These are phyloP conservation scores for Elephantulus edwardii DNA, from an alignment of 2,113 vertebrate genomes.

Conservation along the genomic window DNA sequence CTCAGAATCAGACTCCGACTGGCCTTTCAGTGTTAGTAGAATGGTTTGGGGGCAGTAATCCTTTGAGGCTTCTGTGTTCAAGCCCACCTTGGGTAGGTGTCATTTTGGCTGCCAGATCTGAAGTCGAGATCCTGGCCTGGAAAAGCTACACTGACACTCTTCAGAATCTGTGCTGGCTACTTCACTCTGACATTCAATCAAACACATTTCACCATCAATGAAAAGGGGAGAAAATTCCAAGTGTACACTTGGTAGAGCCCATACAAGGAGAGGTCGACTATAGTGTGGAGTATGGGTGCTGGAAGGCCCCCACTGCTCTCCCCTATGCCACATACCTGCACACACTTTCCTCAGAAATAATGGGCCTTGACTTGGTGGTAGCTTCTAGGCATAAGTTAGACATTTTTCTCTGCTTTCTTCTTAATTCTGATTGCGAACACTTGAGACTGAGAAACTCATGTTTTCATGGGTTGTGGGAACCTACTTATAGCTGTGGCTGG, in stretches of 20 bases:
- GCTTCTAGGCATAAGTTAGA: not conserved
- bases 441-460: not conserved
- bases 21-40: not conserved
- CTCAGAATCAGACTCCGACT: not conserved
- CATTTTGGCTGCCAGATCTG: not conserved
- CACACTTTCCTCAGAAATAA: not conserved
- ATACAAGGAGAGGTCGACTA: not conserved
- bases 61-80: not conserved
- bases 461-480: not conserved
- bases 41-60: not conserved
- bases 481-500: not conserved
- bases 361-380: not conserved
- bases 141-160: not conserved
- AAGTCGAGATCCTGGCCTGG: not conserved
- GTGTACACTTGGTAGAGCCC: not conserved
- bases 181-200: not conserved
- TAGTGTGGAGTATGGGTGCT: too few species aligned
- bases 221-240: constrained; percentile 10
- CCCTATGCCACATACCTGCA: too few species aligned
- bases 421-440: not conserved
- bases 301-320: too few species aligned
- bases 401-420: not conserved
- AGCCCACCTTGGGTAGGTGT: not conserved
- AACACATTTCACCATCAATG: constrained; percentile 29
- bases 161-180: not conserved